Percentiles rank a stretch among this genome's conserved stretches.
Conservation (phyloP, 2,113 vertebrate species). For the Takifugu bimaculatus region DNA sequence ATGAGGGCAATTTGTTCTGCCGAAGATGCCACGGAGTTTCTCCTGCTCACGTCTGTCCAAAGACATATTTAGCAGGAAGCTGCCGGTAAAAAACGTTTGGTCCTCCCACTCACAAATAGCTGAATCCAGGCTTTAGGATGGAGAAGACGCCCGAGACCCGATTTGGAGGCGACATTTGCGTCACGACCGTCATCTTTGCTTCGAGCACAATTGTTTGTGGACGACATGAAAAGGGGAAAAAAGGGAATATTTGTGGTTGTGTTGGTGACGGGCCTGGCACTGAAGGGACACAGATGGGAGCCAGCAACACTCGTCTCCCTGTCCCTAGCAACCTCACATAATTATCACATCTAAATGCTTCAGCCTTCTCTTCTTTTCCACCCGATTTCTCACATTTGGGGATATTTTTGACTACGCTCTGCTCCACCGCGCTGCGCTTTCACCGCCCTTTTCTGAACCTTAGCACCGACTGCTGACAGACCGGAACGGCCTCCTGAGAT, state of each 20-base stretch:
- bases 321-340: constrained; percentile 56
- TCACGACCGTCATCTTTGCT: too few species aligned
- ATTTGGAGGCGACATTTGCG: not conserved
- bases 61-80: too few species aligned
- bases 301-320: constrained; percentile 54
- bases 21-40: constrained; percentile 29
- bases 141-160: too few species aligned
- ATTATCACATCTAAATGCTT: constrained; percentile 57
- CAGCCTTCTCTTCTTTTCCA: constrained; percentile 34
- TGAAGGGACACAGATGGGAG: constrained; percentile 58
- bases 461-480: not conserved
- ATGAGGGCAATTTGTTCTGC: constrained; percentile 43
- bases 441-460: constrained; percentile 17
- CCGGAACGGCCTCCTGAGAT: constrained; percentile 1
- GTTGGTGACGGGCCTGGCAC: constrained; percentile 43
- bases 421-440: constrained; percentile 10
- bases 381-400: constrained; percentile 36
- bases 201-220: too few species aligned
- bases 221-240: not conserved
- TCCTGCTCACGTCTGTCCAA: constrained; percentile 36
- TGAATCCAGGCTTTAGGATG: too few species aligned
- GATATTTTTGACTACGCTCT: constrained; percentile 31
- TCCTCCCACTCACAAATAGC: too few species aligned
- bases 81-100: too few species aligned
- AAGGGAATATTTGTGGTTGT: not conserved